phyloP scores from a whole-genome alignment of 2,797 vertebrate species.

The Danio jaintianensis region DNA sequence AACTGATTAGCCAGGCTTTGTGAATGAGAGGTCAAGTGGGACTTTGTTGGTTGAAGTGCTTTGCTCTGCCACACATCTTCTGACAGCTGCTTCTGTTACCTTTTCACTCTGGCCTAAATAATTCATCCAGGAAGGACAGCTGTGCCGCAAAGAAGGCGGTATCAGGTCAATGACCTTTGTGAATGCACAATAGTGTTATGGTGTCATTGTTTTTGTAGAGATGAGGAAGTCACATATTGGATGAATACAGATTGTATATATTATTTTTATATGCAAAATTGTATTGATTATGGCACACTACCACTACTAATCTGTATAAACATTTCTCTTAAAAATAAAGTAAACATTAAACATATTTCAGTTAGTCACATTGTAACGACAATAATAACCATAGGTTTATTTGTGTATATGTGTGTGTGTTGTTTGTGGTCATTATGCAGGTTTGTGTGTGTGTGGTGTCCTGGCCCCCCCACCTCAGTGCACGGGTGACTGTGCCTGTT shows the following conservation, averaged over 20 bases:
- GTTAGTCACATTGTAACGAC: not conserved
- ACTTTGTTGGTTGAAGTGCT: conserved; percentile 45
- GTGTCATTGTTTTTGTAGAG: conserved; percentile 61
- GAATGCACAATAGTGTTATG: conserved; percentile 63
- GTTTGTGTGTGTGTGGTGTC: conserved; percentile 24
- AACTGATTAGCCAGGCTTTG: not conserved
- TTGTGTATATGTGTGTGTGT: not conserved
- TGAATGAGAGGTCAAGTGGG: conserved; percentile 38
- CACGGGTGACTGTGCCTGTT: conserved; percentile 65
- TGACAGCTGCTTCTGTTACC: conserved; percentile 44
- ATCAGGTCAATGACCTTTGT: conserved; percentile 64
- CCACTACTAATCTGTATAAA: not conserved
- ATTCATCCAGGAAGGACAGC: conserved; percentile 67
- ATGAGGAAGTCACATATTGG: not conserved
- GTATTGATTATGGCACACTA: not conserved
- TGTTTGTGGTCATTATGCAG: conserved; percentile 7
- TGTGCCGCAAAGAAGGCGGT: conserved; percentile 55
- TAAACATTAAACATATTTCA: not conserved
- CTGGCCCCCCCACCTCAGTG: conserved; percentile 49
- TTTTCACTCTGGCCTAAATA: conserved; percentile 64
- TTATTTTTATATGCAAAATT: not conserved
- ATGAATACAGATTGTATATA: not conserved
- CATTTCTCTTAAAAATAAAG: not conserved
- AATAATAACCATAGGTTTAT: not conserved
- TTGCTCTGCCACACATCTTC: conserved; percentile 20